phyloP scores from a whole-genome alignment of 2,797 vertebrate genomes.

The Gymnopithys bicolor region DNA sequence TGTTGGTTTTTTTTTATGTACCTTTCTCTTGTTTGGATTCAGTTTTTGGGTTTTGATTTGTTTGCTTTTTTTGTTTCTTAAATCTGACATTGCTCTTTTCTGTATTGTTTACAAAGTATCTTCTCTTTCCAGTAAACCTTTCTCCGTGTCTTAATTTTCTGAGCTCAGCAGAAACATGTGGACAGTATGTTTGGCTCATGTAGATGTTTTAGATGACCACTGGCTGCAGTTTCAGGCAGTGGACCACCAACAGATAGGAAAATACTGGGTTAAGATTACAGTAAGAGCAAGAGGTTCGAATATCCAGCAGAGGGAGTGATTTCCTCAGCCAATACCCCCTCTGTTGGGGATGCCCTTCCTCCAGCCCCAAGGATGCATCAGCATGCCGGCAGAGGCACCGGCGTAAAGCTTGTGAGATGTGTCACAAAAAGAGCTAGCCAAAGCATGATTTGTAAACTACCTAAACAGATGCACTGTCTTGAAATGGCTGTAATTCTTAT shows the following conservation, averaged over 20 bases:
- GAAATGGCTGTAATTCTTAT: neutral
- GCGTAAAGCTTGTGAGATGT: neutral
- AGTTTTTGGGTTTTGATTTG: too few species aligned
- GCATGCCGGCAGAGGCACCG: accelerated
- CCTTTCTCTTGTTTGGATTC: neutral
- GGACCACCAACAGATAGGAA: neutral
- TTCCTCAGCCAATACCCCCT: neutral
- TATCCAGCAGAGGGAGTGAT: slow-evolving; percentile 51
- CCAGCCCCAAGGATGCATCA: too few species aligned
- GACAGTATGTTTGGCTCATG: neutral
- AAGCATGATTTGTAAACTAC: neutral
- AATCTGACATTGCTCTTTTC: neutral
- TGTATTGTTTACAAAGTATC: neutral
- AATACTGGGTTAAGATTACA: neutral
- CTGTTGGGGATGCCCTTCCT: neutral
- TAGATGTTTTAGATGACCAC: neutral
- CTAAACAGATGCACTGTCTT: neutral
- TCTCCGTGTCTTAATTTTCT: neutral
- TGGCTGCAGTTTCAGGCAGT: neutral
- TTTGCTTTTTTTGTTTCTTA: too few species aligned
- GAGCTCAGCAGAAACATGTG: neutral
- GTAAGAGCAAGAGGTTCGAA: neutral
- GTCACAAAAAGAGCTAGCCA: neutral
- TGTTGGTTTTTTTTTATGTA: neutral
- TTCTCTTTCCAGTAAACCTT: neutral